Evolutionary conservation across 2,888 invertebrate genomes (phyloP), one percentile per base, ranked within the genome.

Genomic region (Protodeltote pygarga): DNA sequence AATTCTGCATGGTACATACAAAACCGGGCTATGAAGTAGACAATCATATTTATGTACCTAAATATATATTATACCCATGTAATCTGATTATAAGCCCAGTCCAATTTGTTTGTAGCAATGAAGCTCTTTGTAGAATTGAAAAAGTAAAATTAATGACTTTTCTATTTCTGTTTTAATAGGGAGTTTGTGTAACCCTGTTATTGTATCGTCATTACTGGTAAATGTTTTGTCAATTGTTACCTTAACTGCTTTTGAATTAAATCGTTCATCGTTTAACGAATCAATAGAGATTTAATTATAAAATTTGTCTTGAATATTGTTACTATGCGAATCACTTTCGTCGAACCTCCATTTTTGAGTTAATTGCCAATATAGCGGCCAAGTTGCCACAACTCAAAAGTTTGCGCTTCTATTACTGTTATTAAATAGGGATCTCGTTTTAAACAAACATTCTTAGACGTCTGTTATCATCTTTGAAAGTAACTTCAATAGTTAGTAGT

Each of bases 101-200:
- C 37, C 42, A 34, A 27, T 33, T 23, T 37, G n/a, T 41, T 28
- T 11, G 27, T 52, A 47, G 32, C 11, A 24, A 29, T 10, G 16
- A 11, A 33, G 16, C 11, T 49, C 31, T 37, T 15, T 13, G 19
- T 54, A 65, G 54, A 40, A 31, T n/a, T n/a, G n/a, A n/a, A 10
- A 33, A 17, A 5, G 24, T 17, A 25, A 13, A 21, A 11, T n/a
- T 9, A 1, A 28, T 17, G 28, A 6, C 39, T 14, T 24, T 35
- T 33, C 11, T 51, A 4, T 44, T 6, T 40, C 13, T 35, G 5
- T 45, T 4, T 35, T 16, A 20, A 23, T 44, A 71, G 75, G 80
- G 79, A 80, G 76, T 77, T 80, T 80, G 78, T 79, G 71, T 78
- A 72, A 76, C 73, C 75, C 72, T 67, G 24, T 40, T 51, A 60